Percentiles rank a stretch among this genome's conserved stretches.
phyloP scores from a whole-genome alignment of 1,140 invertebrate species.

The Tetragonula clypearis region DNA sequence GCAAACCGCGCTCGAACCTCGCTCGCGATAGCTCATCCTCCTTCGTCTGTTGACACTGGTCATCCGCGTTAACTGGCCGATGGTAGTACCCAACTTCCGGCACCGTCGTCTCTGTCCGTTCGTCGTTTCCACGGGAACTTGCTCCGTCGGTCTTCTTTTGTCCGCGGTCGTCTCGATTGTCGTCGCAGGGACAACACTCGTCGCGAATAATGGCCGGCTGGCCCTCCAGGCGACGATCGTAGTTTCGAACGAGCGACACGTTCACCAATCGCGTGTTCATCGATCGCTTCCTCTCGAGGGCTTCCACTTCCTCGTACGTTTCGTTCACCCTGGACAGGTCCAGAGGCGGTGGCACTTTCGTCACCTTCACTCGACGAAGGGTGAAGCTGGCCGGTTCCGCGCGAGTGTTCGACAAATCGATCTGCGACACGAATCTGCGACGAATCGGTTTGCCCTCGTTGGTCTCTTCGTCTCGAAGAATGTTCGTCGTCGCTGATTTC shows the following conservation, averaged over 20 bases:
- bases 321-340: constrained; percentile 65
- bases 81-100: too few species aligned
- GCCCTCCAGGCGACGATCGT: constrained; percentile 36
- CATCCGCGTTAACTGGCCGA: background rate
- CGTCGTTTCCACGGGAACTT: too few species aligned
- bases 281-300: constrained; percentile 51
- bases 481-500: background rate
- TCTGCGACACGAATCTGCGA: constrained; percentile 1
- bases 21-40: background rate
- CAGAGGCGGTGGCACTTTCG: constrained; percentile 59
- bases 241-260: constrained; percentile 60
- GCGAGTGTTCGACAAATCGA: background rate
- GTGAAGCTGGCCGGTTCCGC: background rate
- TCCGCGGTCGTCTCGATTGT: background rate
- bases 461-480: background rate
- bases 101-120: background rate
- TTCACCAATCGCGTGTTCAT: constrained; percentile 60
- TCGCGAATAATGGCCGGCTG: constrained; percentile 5
- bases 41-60: background rate
- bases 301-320: constrained; percentile 51
- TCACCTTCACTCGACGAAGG: constrained; percentile 10
- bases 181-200: background rate
- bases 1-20: constrained; percentile 8
- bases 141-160: too few species aligned
- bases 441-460: too few species aligned